A percentile compares a stretch with the other conserved stretches of the same genome.
Evolutionary conservation across 2,797 vertebrate genomes (phyloP).

Genomic region (Enteromius radiatus): DNA sequence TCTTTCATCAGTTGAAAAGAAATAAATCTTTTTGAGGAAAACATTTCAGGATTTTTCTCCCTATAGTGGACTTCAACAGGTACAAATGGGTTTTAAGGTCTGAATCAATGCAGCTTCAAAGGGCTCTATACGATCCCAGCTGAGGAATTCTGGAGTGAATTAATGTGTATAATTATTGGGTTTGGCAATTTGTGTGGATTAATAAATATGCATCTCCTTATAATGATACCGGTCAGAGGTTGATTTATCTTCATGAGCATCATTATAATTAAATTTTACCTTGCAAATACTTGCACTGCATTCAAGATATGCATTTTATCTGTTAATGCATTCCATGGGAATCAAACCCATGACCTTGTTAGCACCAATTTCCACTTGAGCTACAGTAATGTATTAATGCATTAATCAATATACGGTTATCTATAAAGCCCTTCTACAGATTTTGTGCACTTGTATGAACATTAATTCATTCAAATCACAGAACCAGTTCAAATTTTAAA

Average conservation of each 20-base stretch:
- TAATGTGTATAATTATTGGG: background rate
- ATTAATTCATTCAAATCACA: background rate
- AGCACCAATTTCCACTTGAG: background rate
- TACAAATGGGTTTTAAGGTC: too few species aligned
- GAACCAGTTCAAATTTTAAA: background rate
- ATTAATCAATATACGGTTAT: background rate
- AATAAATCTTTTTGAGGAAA: background rate
- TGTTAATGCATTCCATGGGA: background rate
- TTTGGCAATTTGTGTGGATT: background rate
- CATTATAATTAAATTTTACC: background rate
- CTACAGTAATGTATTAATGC: background rate
- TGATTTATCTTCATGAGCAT: background rate
- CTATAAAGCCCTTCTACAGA: background rate
- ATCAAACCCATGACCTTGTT: background rate
- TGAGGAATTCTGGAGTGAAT: background rate
- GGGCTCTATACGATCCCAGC: background rate
- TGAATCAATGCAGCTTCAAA: background rate
- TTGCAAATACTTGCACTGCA: background rate
- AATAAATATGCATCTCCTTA: background rate
- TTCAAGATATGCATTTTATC: background rate
- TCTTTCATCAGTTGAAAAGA: background rate
- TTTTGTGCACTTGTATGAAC: background rate
- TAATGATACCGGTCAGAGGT: background rate
- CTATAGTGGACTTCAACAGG: too few species aligned
- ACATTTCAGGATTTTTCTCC: too few species aligned